Conservation (phyloP, 2,797 vertebrate species). For the Lacerta viridis region DNA sequence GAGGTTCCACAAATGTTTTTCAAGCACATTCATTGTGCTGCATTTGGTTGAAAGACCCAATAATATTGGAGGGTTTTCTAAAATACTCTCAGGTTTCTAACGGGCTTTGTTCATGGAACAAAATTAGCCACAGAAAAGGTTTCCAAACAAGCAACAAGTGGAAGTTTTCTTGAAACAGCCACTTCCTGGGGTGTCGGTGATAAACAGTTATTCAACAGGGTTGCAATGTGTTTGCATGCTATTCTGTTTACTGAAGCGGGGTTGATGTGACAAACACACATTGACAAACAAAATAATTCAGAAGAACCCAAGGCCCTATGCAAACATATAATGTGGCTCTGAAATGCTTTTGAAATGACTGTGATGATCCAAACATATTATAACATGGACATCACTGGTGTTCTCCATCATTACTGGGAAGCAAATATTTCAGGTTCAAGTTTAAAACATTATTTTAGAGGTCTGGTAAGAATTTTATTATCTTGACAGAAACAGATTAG, state of each 20-base stretch:
- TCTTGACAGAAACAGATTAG: neutral
- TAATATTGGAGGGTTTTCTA: neutral
- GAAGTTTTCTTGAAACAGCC: neutral
- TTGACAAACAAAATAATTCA: neutral
- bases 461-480: neutral
- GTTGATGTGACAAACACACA: neutral
- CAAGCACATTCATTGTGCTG: neutral
- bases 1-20: neutral
- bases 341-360: neutral
- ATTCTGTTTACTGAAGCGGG: neutral
- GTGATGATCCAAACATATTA: neutral
- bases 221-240: neutral
- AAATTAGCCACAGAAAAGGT: neutral
- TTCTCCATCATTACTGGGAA: neutral
- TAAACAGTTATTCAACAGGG: neutral
- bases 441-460: neutral
- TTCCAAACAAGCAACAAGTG: neutral
- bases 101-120: neutral
- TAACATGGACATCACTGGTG: neutral
- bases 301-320: neutral
- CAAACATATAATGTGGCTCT: neutral
- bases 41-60: neutral
- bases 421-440: neutral
- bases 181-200: neutral
- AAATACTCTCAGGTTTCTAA: neutral